These are phyloP conservation scores for Drosophila rellima DNA, from an alignment of 2,888 invertebrate genomes.

Conservation along the genomic window DNA sequence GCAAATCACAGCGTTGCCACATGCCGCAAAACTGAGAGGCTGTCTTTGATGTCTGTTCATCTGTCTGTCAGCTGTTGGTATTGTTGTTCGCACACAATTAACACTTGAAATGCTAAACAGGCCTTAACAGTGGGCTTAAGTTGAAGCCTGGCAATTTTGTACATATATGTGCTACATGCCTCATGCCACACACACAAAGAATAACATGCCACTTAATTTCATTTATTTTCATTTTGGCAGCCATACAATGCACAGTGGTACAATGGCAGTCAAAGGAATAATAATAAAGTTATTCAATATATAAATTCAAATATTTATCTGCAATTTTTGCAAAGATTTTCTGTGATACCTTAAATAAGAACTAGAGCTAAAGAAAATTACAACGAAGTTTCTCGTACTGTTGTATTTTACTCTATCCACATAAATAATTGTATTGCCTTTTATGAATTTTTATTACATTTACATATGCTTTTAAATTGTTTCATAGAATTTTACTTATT, in stretches of 20 bases:
- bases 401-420: no score
- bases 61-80: constrained; percentile 41
- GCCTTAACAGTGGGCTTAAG: constrained; percentile 55
- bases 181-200: constrained; percentile 26
- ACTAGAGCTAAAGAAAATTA: no score
- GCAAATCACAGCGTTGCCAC: constrained; percentile 35
- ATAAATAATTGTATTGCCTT: no score
- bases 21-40: constrained; percentile 11
- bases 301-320: no score
- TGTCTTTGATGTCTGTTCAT: constrained; percentile 6
- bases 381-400: no score
- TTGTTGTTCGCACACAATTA: constrained; percentile 75
- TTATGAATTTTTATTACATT: no score
- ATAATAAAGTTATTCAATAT: no score
- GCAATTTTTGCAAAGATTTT: no score
- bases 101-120: constrained; percentile 70
- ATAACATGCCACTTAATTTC: constrained; percentile 72
- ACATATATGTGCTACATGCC: constrained; percentile 11
- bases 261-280: no score
- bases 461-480: no score
- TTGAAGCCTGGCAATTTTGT: constrained; percentile 25
- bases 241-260: constrained; percentile 49
- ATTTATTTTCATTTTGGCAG: constrained; percentile 67
- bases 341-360: no score
- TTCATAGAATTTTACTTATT: no score